A percentile compares a stretch with the other conserved stretches of the same genome.
These are phyloP conservation scores for Seira sanloemensis DNA, from an alignment of 2,888 invertebrate species.

Conservation along the genomic window DNA sequence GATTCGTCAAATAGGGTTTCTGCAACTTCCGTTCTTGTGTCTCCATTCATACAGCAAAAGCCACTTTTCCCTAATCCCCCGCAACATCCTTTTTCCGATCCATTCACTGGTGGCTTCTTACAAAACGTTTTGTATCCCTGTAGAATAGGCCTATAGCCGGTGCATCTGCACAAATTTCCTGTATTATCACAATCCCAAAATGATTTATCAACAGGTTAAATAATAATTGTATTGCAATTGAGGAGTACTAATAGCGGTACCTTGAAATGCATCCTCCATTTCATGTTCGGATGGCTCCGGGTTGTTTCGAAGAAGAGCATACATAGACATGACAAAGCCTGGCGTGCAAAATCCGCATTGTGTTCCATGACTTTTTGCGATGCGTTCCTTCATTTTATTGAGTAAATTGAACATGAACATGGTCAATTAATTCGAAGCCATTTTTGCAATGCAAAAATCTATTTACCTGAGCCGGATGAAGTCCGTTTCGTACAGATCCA, in stretches of 20 bases:
- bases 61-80: constrained; percentile 39
- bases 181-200: constrained; percentile 18
- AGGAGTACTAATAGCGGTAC: no score
- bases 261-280: constrained; percentile 88
- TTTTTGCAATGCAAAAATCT: background rate
- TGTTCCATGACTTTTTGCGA: constrained; percentile 93
- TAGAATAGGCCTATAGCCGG: constrained; percentile 94
- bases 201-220: background rate
- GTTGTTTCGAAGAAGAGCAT: constrained; percentile 86
- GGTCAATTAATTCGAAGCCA: background rate
- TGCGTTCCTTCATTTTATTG: constrained; percentile 79
- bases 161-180: constrained; percentile 92
- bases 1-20: constrained; percentile 79
- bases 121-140: constrained; percentile 90
- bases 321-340: constrained; percentile 98
- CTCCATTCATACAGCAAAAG: constrained; percentile 41
- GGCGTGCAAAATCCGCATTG: constrained; percentile 98
- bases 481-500: constrained; percentile 84
- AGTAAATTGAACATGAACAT: constrained; percentile 76
- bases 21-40: constrained; percentile 68
- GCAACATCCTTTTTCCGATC: constrained; percentile 14
- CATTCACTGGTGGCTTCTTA: constrained; percentile 25
- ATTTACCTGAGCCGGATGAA: constrained; percentile 88
- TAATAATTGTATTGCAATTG: background rate
- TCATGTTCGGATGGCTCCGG: constrained; percentile 85